phyloP scores from a whole-genome alignment of 2,113 vertebrate genomes.

The Otis tarda region DNA sequence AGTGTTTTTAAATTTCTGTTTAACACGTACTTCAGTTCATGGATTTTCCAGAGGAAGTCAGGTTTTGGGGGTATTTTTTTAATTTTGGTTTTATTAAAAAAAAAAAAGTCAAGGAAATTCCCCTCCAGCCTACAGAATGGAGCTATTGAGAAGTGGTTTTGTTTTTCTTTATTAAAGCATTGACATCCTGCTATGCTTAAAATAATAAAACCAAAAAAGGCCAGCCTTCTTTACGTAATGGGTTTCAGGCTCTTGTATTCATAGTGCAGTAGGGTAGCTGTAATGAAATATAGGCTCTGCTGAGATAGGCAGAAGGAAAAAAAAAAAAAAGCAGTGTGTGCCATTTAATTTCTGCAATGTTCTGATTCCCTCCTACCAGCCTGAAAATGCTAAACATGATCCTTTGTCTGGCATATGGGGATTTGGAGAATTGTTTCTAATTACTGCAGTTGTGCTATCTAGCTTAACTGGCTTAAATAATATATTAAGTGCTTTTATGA shows the following conservation, averaged over 20 bases:
- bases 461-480: slow-evolving; percentile 51
- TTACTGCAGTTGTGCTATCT: slow-evolving; percentile 53
- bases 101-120: neutral
- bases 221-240: neutral
- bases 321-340: neutral
- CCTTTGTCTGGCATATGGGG: slow-evolving; percentile 60
- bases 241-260: neutral
- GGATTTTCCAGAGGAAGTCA: neutral
- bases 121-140: neutral
- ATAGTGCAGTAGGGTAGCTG: neutral
- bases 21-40: neutral
- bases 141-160: neutral
- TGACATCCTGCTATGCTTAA: neutral
- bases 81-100: neutral
- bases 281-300: neutral
- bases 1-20: neutral
- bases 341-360: neutral
- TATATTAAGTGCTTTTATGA: slow-evolving; percentile 57
- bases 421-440: slow-evolving; percentile 51
- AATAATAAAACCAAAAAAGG: neutral
- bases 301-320: neutral
- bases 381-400: slow-evolving; percentile 47
- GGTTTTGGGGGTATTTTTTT: neutral
- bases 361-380: slow-evolving; percentile 49
- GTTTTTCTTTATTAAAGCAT: neutral